Percentiles rank a stretch among this genome's conserved stretches.
Evolutionary conservation across 1,140 invertebrate genomes (phyloP).

Genomic region (Drosophila kohkoa): DNA sequence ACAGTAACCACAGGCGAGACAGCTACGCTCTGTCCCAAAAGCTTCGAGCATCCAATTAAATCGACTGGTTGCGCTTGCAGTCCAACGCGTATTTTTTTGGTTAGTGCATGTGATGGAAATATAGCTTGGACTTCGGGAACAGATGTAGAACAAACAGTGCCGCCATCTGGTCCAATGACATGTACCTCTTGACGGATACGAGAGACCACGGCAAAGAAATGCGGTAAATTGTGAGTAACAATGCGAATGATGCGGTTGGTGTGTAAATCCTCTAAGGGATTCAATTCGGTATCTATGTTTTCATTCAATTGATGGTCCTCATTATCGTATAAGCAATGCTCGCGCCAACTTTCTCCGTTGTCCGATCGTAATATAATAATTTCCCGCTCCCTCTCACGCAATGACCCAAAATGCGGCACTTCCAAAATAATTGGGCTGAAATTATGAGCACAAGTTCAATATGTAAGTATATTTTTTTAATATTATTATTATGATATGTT

Average conservation of each 20-base stretch:
- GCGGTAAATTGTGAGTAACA: slow-evolving; percentile 98
- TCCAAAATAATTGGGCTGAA: slow-evolving; percentile 96
- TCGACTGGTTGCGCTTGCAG: slow-evolving; percentile 99
- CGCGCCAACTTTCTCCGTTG: slow-evolving; percentile 99
- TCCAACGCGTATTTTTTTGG: slow-evolving; percentile 99
- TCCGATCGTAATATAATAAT: slow-evolving; percentile 98
- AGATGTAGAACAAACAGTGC: slow-evolving; percentile 98
- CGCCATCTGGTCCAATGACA: slow-evolving; percentile 98
- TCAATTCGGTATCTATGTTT: slow-evolving; percentile 93
- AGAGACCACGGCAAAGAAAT: slow-evolving; percentile 99
- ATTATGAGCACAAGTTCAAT: background rate
- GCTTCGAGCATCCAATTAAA: slow-evolving; percentile 96
- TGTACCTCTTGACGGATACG: slow-evolving; percentile 99
- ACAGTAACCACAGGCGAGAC: slow-evolving; percentile 99
- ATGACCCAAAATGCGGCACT: slow-evolving; percentile 98
- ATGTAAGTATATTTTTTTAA: too few relatives aligned
- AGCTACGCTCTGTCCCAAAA: slow-evolving; percentile 98
- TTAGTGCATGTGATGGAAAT: slow-evolving; percentile 98
- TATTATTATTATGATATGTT: too few relatives aligned
- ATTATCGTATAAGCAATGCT: slow-evolving; percentile 97
- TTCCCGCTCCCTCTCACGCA: slow-evolving; percentile 97
- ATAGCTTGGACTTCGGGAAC: slow-evolving; percentile 99
- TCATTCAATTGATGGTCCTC: slow-evolving; percentile 98
- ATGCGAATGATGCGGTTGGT: slow-evolving; percentile 96
- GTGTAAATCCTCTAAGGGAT: slow-evolving; percentile 93